Evolutionary conservation across 2,797 vertebrate genomes (phyloP).

Genomic region (Cygnus olor): DNA sequence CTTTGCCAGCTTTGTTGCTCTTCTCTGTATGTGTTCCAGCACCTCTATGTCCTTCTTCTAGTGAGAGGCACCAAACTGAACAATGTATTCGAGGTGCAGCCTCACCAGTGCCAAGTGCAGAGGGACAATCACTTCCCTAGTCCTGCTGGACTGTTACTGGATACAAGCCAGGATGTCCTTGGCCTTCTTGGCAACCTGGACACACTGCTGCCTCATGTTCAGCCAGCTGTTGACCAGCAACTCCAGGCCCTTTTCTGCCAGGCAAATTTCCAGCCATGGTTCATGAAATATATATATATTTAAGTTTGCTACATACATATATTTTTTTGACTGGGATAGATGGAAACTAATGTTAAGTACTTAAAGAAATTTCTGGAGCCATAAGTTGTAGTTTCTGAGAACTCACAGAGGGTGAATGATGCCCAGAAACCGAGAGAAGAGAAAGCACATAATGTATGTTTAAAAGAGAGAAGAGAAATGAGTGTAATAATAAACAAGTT

Average conservation of each 20-base stretch:
- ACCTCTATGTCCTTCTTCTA: not conserved
- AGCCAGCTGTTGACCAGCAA: not conserved
- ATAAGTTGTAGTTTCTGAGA: not conserved
- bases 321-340: not conserved
- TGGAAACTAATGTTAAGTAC: not conserved
- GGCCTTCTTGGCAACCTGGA: not conserved
- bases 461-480: not conserved
- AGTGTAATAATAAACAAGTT: not conserved
- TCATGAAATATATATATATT: not conserved
- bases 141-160: not conserved
- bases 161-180: not conserved
- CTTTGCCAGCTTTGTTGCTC: not conserved
- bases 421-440: not conserved
- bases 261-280: not conserved
- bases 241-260: not conserved
- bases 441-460: not conserved
- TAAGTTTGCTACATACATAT: too few relatives aligned
- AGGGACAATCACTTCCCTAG: not conserved
- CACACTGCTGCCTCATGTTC: not conserved
- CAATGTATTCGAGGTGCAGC: not conserved
- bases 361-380: not conserved
- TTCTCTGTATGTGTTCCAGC: not conserved
- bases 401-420: not conserved
- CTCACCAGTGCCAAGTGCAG: not conserved
- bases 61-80: not conserved